These are phyloP conservation scores for Philantomba maxwellii DNA, from an alignment of 2,113 vertebrate genomes.

Conservation along the genomic window DNA sequence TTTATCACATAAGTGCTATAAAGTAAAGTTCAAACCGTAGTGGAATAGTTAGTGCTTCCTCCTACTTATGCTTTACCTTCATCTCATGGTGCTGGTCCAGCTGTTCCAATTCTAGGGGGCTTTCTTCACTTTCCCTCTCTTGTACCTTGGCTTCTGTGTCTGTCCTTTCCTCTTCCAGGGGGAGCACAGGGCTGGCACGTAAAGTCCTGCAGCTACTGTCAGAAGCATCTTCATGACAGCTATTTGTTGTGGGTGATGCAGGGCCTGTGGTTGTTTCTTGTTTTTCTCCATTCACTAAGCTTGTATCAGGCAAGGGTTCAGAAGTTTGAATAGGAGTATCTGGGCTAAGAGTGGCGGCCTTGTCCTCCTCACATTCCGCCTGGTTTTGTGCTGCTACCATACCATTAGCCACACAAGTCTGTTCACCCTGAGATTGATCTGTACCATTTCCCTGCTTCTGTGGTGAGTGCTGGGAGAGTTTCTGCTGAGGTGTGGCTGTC, in stretches of 20 bases:
- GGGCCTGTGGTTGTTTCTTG: neutral
- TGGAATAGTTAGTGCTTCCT: neutral
- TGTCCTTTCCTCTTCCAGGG: constrained; percentile 21
- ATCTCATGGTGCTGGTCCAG: constrained; percentile 66
- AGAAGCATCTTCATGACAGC: constrained; percentile 40
- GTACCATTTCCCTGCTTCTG: constrained; percentile 68
- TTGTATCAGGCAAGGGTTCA: neutral
- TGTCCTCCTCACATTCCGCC: constrained; percentile 40
- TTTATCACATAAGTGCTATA: too few relatives aligned
- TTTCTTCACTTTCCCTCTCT: constrained; percentile 56
- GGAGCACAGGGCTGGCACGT: neutral
- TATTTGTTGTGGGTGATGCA: neutral
- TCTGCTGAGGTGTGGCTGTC: constrained; percentile 74
- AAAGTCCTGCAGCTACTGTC: constrained; percentile 63
- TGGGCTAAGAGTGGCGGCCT: neutral
- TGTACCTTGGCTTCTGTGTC: constrained; percentile 1
- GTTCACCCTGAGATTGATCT: constrained; percentile 67
- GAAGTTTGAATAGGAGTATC: rapidly evolving
- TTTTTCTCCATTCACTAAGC: constrained; percentile 71
- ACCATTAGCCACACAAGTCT: constrained; percentile 76
- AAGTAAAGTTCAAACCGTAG: neutral
- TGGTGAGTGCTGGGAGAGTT: constrained; percentile 59
- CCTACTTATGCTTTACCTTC: constrained; percentile 71
- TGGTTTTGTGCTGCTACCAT: constrained; percentile 40
- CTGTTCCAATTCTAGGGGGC: constrained; percentile 47